phyloP scores from a whole-genome alignment of 2,113 vertebrate species.

The Isurus oxyrinchus region DNA sequence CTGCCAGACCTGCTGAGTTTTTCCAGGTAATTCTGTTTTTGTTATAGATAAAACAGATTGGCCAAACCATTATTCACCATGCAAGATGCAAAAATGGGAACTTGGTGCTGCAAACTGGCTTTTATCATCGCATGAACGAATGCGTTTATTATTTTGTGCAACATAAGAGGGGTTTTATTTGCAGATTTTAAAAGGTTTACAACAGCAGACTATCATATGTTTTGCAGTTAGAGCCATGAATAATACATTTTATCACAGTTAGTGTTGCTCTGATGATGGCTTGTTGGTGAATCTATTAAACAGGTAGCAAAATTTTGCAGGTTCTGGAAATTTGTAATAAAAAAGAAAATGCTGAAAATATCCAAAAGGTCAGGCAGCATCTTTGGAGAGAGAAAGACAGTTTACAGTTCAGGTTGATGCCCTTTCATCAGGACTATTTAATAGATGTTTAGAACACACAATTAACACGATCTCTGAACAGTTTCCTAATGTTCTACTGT shows the following conservation, averaged over 20 bases:
- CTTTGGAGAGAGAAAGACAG: not conserved
- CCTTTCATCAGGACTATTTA: not conserved
- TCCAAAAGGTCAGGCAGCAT: not conserved
- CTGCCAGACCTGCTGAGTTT: no score
- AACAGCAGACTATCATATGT: not conserved
- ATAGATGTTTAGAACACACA: not conserved
- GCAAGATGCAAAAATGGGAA: not conserved
- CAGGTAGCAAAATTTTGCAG: not conserved
- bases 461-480: not conserved
- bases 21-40: no score
- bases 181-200: not conserved
- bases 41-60: not conserved
- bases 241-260: not conserved
- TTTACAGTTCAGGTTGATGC: not conserved
- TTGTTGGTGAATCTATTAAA: not conserved
- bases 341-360: not conserved
- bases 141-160: not conserved
- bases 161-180: not conserved
- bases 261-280: not conserved
- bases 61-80: not conserved
- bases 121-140: not conserved
- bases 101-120: not conserved
- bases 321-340: not conserved
- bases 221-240: not conserved
- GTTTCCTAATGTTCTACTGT: slow-evolving; percentile 16